Evolutionary conservation across 2,888 invertebrate genomes (phyloP), one percentile per base, ranked within the genome.

Genomic region (Thymelicus sylvestris): DNA sequence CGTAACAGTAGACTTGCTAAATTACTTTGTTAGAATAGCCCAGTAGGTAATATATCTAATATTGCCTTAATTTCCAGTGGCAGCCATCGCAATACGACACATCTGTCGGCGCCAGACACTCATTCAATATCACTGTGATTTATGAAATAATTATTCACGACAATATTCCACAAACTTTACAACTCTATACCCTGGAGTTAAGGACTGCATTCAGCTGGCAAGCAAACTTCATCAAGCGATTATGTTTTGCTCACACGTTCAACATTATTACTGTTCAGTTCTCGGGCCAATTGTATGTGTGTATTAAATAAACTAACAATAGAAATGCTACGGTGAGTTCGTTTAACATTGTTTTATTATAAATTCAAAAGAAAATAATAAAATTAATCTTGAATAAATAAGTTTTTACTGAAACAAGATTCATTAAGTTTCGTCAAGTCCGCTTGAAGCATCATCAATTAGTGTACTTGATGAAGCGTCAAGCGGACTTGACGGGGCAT

Each of bases 31-130:
- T 70, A 65, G 59, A 65, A 61, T 61, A 52, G 52, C 64, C 67
- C 64, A 62, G 63, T 65, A 31, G 31, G 31, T 31, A 64, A 72
- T 73, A 74, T 74, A 67, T 75, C 71, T 66, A 73, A 72, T 71
- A 74, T 74, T 74, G 72, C 73, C 66, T 69, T 77, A 77, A 77
- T 76, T 75, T 74, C 65, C 63, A 64, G 61, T 62, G 73, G 70
- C 71, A 76, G 74, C 65, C 64, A 67, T 69, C 73, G 73, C 74
- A 73, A 74, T 77, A 74, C 72, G 76, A 76, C 75, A 73, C 77
- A 78, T 76, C 78, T 79, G 79, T 77, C 76, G 77, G 65, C 76
- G 66, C 48, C 77, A 77, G 76, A 76, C 75, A 78, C 76, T 79
- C 76, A 76, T 79, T 79, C 78, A 79, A 78, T 77, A 73, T 76